These are phyloP conservation scores for Menidia beryllina DNA, from an alignment of 2,113 vertebrate species.

Conservation along the genomic window DNA sequence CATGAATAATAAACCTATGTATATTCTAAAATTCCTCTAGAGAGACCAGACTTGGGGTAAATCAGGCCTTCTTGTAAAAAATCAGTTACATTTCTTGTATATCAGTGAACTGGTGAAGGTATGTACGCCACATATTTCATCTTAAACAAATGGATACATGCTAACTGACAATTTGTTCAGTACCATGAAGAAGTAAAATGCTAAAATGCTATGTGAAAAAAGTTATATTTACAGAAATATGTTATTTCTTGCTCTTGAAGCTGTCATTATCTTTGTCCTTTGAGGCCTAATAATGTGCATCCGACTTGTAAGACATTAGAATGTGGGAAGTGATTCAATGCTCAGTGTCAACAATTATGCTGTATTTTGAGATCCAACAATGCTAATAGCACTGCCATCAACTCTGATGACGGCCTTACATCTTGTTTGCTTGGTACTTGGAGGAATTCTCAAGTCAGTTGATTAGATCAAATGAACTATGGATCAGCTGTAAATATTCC, in stretches of 20 bases:
- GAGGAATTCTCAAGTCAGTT: slow-evolving; percentile 39
- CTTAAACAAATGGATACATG: neutral
- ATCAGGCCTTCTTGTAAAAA: neutral
- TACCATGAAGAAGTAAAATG: too few species aligned
- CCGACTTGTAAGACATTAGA: slow-evolving; percentile 37
- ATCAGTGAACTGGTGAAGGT: neutral
- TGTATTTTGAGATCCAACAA: slow-evolving; percentile 44
- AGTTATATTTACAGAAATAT: neutral
- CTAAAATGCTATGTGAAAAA: too few species aligned
- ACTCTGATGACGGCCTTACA: slow-evolving; percentile 31
- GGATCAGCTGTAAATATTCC: slow-evolving; percentile 19
- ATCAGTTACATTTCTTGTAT: neutral
- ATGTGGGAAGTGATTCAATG: slow-evolving; percentile 53
- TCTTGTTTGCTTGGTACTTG: slow-evolving; percentile 25
- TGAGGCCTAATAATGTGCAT: slow-evolving; percentile 35
- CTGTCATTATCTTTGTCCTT: slow-evolving; percentile 34
- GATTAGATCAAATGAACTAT: slow-evolving; percentile 41
- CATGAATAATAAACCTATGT: neutral
- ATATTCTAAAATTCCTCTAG: slow-evolving; percentile 2
- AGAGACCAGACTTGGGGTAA: neutral
- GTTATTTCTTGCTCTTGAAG: slow-evolving; percentile 16
- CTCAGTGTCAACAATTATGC: slow-evolving; percentile 44
- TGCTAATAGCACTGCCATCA: slow-evolving; percentile 61
- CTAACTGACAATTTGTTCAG: too few species aligned
- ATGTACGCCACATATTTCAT: neutral